Percentiles rank a stretch among this genome's conserved stretches.
Conservation (phyloP, 2,888 invertebrate species). For the Allolobophora icterica region DNA sequence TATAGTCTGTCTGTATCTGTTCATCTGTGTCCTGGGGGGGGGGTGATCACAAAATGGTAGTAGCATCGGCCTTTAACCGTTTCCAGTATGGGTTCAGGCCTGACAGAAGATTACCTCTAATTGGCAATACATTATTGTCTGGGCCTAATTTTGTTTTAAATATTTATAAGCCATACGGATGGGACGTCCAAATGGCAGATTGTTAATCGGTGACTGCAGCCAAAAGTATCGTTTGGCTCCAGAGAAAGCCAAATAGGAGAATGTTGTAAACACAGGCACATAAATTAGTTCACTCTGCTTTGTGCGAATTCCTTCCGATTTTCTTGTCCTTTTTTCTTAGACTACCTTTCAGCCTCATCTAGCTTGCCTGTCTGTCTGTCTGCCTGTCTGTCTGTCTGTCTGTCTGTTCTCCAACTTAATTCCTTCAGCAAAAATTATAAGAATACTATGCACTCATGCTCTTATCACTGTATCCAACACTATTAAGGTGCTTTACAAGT, state of each 20-base stretch:
- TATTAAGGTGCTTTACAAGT: no score
- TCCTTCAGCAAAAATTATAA: not conserved
- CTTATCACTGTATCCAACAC: no score
- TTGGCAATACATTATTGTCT: constrained; percentile 17
- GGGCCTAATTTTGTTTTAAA: not conserved
- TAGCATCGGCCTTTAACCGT: not conserved
- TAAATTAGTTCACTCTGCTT: not conserved
- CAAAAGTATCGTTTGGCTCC: not conserved
- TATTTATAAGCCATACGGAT: not conserved
- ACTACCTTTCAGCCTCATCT: not conserved
- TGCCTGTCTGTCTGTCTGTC: not conserved
- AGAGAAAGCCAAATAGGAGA: not conserved
- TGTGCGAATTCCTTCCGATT: not conserved
- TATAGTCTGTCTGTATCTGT: no score
- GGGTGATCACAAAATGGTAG: not conserved
- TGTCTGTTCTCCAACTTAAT: not conserved
- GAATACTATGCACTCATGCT: no score
- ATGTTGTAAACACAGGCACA: not conserved
- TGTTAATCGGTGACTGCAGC: not conserved
- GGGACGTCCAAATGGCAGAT: not conserved
- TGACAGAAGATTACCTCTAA: not conserved
- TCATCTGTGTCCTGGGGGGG: no score
- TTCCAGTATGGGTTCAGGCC: not conserved
- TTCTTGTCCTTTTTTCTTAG: not conserved
- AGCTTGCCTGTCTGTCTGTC: not conserved